Conservation (phyloP, 2,888 invertebrate genomes). For the Perizoma affinitatum region DNA sequence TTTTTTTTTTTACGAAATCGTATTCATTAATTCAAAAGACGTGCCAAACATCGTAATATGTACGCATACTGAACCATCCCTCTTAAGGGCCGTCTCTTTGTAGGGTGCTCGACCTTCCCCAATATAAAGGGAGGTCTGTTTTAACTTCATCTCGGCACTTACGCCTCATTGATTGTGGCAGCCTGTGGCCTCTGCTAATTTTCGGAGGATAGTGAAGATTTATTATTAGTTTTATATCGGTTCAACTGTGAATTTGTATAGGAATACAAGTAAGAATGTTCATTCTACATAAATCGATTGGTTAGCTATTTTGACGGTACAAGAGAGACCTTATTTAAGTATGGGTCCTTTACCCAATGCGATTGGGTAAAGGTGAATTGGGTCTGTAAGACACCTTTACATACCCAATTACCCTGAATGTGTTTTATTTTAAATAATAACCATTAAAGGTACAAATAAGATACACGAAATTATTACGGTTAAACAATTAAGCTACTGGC, state of each 20-base stretch:
- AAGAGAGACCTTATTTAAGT: too few species aligned
- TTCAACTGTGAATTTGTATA: not conserved
- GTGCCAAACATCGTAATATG: constrained; percentile 45
- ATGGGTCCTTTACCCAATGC: too few species aligned
- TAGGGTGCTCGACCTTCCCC: constrained; percentile 79
- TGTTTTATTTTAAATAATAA: too few species aligned
- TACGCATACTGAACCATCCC: constrained; percentile 55
- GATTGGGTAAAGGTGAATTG: too few species aligned
- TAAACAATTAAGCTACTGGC: constrained; percentile 10
- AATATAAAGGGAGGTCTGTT: constrained; percentile 76
- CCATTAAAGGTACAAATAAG: too few species aligned
- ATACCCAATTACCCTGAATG: too few species aligned
- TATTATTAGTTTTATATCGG: not conserved
- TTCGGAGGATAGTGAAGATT: constrained; percentile 26
- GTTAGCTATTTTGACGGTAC: too few species aligned
- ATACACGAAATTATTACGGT: constrained; percentile 3
- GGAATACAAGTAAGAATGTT: too few species aligned
- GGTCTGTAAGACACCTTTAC: too few species aligned
- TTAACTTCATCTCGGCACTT: constrained; percentile 73
- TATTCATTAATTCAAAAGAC: too few species aligned
- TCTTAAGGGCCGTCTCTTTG: constrained; percentile 64
- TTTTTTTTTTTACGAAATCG: too few species aligned
- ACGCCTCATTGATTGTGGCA: constrained; percentile 59
- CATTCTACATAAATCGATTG: too few species aligned
- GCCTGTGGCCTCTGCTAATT: constrained; percentile 38